Evolutionary conservation across 2,888 invertebrate species (phyloP).

Genomic region (Sinotaia quadrata): DNA sequence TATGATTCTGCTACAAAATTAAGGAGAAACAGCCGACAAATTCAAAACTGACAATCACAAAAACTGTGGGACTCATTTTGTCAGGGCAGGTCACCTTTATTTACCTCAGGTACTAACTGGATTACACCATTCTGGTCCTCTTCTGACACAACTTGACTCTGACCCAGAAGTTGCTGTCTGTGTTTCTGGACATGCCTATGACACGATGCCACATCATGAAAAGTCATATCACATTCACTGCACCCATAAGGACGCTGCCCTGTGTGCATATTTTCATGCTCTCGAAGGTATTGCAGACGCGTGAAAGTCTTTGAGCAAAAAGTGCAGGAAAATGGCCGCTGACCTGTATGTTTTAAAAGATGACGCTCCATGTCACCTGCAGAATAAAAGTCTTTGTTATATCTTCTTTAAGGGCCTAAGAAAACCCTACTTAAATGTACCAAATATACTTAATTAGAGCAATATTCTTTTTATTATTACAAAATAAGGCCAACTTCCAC

Average conservation of each 20-base stretch:
- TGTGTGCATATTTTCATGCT: conserved; percentile 72
- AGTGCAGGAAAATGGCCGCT: conserved; percentile 69
- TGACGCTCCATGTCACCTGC: conserved; percentile 71
- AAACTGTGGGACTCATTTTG: too few relatives aligned
- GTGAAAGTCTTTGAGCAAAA: conserved; percentile 71
- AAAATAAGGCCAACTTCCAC: background rate
- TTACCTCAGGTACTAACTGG: conserved; percentile 2
- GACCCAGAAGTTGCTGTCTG: conserved; percentile 11
- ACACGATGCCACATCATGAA: conserved; percentile 63
- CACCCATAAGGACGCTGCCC: conserved; percentile 70
- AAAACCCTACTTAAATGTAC: background rate
- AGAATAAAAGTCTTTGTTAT: conserved; percentile 19
- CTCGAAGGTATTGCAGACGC: conserved; percentile 70
- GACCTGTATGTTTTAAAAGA: conserved; percentile 69
- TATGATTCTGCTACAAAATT: too few relatives aligned
- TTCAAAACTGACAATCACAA: too few relatives aligned
- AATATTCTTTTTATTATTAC: background rate
- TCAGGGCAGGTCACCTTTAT: too few relatives aligned
- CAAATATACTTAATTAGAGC: background rate
- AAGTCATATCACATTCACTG: conserved; percentile 64
- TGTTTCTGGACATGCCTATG: conserved; percentile 65
- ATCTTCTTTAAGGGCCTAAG: background rate
- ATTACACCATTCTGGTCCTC: background rate
- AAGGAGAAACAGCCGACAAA: too few relatives aligned
- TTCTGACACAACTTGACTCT: background rate